Evolutionary conservation across 2,888 invertebrate genomes (phyloP).

Genomic region (Molanna angustata): DNA sequence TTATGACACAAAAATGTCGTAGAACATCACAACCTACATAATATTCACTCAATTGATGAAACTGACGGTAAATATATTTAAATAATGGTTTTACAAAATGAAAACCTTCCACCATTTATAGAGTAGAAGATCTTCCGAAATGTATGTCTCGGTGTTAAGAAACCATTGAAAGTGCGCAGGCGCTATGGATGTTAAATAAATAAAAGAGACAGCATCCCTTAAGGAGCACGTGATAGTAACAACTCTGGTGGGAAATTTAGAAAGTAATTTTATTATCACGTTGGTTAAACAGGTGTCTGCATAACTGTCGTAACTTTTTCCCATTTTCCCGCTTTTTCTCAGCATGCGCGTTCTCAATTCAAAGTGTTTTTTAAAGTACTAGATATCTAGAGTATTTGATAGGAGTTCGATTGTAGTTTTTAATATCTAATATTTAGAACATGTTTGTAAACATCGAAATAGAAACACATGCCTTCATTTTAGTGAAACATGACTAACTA

Average conservation of each 20-base stretch:
- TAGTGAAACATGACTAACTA: too few relatives aligned
- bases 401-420: too few relatives aligned
- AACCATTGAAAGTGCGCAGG: constrained; percentile 26
- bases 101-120: constrained; percentile 1
- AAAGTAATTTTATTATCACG: too few relatives aligned
- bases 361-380: too few relatives aligned
- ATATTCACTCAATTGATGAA: background rate
- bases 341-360: too few relatives aligned
- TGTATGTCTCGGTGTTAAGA: constrained; percentile 14
- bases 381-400: too few relatives aligned
- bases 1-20: too few relatives aligned
- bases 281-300: constrained; percentile 24
- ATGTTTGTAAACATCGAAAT: too few relatives aligned
- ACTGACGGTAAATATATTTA: constrained; percentile 5
- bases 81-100: constrained; percentile 1
- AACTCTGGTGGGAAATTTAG: constrained; percentile 17
- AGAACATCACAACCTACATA: constrained; percentile 10
- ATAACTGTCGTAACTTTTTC: too few relatives aligned
- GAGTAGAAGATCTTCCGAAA: constrained; percentile 13
- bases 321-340: too few relatives aligned
- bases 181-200: constrained; percentile 21
- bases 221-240: background rate
- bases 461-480: too few relatives aligned
- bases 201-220: background rate
- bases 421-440: too few relatives aligned